phyloP scores from a whole-genome alignment of 2,113 vertebrate genomes.

The Gallinago undulata region DNA sequence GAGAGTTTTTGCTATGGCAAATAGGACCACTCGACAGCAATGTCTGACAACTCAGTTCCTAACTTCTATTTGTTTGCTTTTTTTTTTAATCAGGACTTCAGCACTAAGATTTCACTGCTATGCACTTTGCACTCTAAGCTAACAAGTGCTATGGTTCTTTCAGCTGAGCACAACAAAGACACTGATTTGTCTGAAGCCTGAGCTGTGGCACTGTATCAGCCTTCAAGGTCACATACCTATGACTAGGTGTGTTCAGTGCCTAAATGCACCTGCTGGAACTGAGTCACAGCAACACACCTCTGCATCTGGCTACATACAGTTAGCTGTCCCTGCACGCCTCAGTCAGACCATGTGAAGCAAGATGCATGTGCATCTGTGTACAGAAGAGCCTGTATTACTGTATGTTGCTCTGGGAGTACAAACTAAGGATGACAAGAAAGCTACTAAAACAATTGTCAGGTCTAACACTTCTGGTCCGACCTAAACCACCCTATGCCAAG shows the following conservation, averaged over 20 bases:
- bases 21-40: not conserved
- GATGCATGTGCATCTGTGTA: not conserved
- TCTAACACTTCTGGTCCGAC: not conserved
- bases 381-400: not conserved
- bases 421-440: not conserved
- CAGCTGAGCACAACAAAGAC: not conserved
- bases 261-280: not conserved
- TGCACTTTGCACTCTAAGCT: not conserved
- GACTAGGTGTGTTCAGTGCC: not conserved
- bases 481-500: not conserved
- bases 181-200: not conserved
- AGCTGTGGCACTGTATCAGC: not conserved
- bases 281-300: not conserved
- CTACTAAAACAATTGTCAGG: not conserved
- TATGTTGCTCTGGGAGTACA: not conserved
- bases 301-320: not conserved
- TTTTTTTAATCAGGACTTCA: not conserved
- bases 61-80: not conserved
- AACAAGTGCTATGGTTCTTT: not conserved
- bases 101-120: not conserved
- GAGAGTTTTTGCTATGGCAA: not conserved
- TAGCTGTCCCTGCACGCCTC: not conserved
- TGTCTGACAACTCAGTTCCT: not conserved
- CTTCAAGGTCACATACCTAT: not conserved
- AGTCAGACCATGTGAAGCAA: not conserved